Evolutionary conservation across 2,888 invertebrate species (phyloP), one percentile per base, ranked within the genome.

Genomic region (Agrochola circellaris): DNA sequence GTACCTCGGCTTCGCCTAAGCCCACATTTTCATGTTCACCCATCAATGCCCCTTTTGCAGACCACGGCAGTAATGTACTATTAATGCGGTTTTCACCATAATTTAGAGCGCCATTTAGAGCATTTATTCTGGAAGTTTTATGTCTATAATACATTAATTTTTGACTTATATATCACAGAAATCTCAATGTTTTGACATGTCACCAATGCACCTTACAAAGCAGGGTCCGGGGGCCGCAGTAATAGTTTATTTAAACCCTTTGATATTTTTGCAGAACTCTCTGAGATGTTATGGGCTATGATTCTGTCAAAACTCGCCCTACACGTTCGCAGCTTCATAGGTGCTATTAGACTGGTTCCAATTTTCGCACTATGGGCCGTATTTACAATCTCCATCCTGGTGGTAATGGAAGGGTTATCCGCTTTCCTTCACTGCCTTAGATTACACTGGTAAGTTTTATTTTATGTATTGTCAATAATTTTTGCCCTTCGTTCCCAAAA

Each of bases 331-430:
- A 62, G 86, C 0, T 0, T n/a, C 0, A 7, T 93, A 0, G 97
- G 97, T 0, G 93, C 94, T 0, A 71, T 97, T 2, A 92, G 97
- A 20, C 90, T 98, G 6, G 98, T 97, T 86, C 58, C 97, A 0
- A 94, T 98, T 34, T 99, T 99, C 92, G 97, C 97, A 0, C 93
- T 97, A 1, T 99, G 99, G 98, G 98, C 98, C 0, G 89, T 96
- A 20, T 97, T 99, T 85, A 98, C 99, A 0, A 88, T 99, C 5
- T 97, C 97, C 69, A 98, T 99, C 86, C 96, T 99, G 68, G 98
- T 99, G 23, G 94, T 99, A 82, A 99, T 99, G 99, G 99, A 99
- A 93, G 99, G 99, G 0, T 95, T 99, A 45, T 99, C 98, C 4
- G 99, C 99, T 13, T 99, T 99, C 93, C 97, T 99, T 70, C 99